phyloP scores from a whole-genome alignment of 1,140 invertebrate species.

The Nymphalis io region DNA sequence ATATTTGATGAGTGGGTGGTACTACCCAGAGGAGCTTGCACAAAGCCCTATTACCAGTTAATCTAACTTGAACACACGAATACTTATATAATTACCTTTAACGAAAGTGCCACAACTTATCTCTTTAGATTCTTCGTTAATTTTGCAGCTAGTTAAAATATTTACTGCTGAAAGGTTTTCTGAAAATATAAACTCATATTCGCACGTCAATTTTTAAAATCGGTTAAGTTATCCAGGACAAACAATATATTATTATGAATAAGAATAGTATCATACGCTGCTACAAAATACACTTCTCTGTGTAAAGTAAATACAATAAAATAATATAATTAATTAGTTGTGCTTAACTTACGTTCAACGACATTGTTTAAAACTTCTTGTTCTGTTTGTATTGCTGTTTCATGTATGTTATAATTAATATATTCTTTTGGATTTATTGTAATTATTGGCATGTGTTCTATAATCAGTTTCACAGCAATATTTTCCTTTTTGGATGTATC shows the following conservation, averaged over 20 bases:
- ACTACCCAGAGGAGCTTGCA: too few species aligned
- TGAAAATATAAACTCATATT: not conserved
- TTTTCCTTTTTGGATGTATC: not conserved
- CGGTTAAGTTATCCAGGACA: too few species aligned
- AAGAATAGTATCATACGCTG: too few species aligned
- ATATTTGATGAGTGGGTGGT: too few species aligned
- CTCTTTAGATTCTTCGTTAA: not conserved
- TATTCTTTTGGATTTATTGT: slow-evolving; percentile 10
- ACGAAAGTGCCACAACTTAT: not conserved
- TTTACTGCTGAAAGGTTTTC: not conserved
- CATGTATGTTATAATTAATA: not conserved
- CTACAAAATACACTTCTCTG: too few species aligned
- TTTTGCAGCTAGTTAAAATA: not conserved
- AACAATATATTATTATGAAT: too few species aligned
- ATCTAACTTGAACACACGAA: too few species aligned
- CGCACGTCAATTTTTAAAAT: too few species aligned
- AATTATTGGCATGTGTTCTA: slow-evolving; percentile 24
- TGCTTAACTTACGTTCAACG: not conserved
- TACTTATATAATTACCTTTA: not conserved
- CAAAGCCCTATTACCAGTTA: too few species aligned
- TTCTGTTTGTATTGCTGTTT: slow-evolving; percentile 20
- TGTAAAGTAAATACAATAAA: too few species aligned
- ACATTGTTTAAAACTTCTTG: not conserved
- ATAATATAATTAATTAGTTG: too few species aligned
- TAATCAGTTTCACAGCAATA: slow-evolving; percentile 10